Conservation (phyloP, 2,888 invertebrate genomes). For the Cerastis rubricosa region DNA sequence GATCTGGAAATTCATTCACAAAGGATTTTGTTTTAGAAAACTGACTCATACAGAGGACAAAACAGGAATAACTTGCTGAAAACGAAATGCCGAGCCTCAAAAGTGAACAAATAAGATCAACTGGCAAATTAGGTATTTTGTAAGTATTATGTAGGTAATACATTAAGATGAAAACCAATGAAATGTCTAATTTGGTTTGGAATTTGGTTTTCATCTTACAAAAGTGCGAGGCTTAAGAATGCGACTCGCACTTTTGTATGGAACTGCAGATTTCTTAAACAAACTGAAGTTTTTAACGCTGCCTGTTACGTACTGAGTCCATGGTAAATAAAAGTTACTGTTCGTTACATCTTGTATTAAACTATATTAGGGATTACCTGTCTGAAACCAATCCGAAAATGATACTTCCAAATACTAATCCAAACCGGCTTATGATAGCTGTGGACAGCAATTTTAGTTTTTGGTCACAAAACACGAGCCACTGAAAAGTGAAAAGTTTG, state of each 20-base stretch:
- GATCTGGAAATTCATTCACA: slow-evolving; percentile 10
- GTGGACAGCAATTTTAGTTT: slow-evolving; percentile 79
- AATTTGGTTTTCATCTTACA: too few relatives aligned
- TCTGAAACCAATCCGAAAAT: slow-evolving; percentile 84
- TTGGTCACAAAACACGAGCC: slow-evolving; percentile 83
- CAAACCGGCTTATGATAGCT: slow-evolving; percentile 83
- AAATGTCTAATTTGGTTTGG: too few relatives aligned
- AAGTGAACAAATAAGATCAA: background rate
- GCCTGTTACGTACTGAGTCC: background rate
- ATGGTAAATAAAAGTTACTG: background rate
- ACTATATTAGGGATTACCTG: slow-evolving; percentile 70
- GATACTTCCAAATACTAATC: slow-evolving; percentile 82
- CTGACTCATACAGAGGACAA: background rate
- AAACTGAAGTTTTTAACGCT: background rate
- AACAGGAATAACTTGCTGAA: slow-evolving; percentile 22
- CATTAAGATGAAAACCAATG: background rate
- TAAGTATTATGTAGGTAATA: background rate
- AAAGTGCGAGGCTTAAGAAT: too few relatives aligned
- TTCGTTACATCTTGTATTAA: background rate
- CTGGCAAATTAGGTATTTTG: background rate
- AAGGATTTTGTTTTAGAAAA: slow-evolving; percentile 24
- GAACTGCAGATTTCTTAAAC: background rate
- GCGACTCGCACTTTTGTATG: background rate
- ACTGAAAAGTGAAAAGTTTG: slow-evolving; percentile 73
- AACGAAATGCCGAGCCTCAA: background rate